phyloP scores from a whole-genome alignment of 2,797 vertebrate species.

The Bradypodion pumilum region DNA sequence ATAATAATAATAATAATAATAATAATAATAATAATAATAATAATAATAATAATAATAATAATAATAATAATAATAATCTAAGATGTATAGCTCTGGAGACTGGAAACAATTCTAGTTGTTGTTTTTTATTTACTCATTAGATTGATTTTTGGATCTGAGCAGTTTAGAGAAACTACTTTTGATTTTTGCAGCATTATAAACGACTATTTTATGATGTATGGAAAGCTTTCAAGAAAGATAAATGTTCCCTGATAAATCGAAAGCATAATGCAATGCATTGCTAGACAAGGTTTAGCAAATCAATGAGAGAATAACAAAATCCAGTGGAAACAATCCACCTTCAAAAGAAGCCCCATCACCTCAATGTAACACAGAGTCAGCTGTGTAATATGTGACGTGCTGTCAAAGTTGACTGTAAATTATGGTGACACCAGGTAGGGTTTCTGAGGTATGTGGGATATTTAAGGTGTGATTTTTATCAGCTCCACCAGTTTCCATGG shows the following conservation, averaged over 20 bases:
- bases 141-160: background rate
- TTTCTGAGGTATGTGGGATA: no score
- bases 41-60: no score
- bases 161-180: fast-evolving
- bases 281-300: background rate
- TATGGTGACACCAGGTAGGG: no score
- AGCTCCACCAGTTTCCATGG: background rate
- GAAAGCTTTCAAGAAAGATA: fast-evolving
- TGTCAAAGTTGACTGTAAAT: no score
- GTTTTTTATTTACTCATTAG: background rate
- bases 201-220: fast-evolving
- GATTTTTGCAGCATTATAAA: fast-evolving
- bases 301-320: background rate
- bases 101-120: background rate
- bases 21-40: no score
- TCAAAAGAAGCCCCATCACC: background rate
- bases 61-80: no score
- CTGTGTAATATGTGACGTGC: no score
- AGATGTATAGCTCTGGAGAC: background rate
- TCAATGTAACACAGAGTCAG: background rate
- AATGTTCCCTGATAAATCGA: fast-evolving
- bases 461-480: no score
- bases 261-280: fast-evolving
- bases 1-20: no score
- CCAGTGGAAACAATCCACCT: background rate